phyloP scores from a whole-genome alignment of 2,888 invertebrate species.

The Mellilla xanthometata region DNA sequence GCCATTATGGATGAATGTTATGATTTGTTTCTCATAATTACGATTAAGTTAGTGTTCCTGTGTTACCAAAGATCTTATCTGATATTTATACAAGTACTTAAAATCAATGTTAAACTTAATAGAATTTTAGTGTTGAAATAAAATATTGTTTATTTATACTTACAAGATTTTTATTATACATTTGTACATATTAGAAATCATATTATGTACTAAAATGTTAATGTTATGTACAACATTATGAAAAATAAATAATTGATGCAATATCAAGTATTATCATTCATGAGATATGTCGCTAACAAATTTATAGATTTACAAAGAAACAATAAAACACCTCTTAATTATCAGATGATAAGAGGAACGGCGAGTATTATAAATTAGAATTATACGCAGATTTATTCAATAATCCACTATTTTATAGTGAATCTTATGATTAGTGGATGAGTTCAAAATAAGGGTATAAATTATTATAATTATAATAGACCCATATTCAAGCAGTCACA shows the following conservation, averaged over 20 bases:
- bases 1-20: no score
- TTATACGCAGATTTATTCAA: slow-evolving; percentile 27
- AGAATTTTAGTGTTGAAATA: slow-evolving; percentile 22
- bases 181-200: slow-evolving; percentile 71
- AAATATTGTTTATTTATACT: slow-evolving; percentile 35
- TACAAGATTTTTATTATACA: slow-evolving; percentile 70
- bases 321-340: slow-evolving; percentile 11
- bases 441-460: not conserved
- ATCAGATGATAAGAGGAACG: slow-evolving; percentile 31
- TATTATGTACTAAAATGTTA: slow-evolving; percentile 57
- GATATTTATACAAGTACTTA: not conserved
- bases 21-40: no score
- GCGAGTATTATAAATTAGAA: slow-evolving; percentile 48
- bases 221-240: slow-evolving; percentile 66
- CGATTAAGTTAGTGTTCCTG: slow-evolving; percentile 4
- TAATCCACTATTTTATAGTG: slow-evolving; percentile 56
- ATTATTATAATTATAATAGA: not conserved
- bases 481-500: slow-evolving; percentile 1
- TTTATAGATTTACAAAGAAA: slow-evolving; percentile 28
- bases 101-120: no score
- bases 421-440: slow-evolving; percentile 15
- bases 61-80: slow-evolving; percentile 35
- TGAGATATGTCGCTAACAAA: slow-evolving; percentile 41
- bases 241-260: slow-evolving; percentile 74
- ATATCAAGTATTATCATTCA: slow-evolving; percentile 59